phyloP scores from a whole-genome alignment of 2,797 vertebrate species.

The Petrocephalus sullivani region DNA sequence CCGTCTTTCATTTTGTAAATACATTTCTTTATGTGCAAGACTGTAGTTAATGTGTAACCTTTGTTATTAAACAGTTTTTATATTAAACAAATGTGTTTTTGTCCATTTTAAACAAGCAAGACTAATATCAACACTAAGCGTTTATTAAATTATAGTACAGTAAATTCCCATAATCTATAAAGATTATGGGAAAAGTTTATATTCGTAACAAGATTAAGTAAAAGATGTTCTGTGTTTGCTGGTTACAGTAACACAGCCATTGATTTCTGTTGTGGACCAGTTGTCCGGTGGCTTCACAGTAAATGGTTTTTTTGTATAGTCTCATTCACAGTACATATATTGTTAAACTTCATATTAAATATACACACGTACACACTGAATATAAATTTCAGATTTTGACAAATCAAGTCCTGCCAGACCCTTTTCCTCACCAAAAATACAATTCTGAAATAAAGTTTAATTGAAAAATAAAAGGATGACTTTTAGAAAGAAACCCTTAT shows the following conservation, averaged over 20 bases:
- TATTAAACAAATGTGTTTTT: not conserved
- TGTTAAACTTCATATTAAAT: not conserved
- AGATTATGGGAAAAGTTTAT: not conserved
- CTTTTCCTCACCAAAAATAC: not conserved
- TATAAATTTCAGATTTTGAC: not conserved
- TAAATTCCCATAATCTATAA: not conserved
- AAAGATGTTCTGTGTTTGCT: not conserved
- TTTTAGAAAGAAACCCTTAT: not conserved
- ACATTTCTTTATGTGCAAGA: not conserved
- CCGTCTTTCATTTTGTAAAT: slow-evolving; percentile 14
- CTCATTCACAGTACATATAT: not conserved
- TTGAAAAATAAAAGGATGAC: not conserved
- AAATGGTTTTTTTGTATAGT: not conserved
- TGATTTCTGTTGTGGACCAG: not conserved
- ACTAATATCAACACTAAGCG: not conserved
- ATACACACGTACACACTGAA: not conserved
- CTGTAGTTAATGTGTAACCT: slow-evolving; percentile 9
- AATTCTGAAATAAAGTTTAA: not conserved
- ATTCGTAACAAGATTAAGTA: not conserved
- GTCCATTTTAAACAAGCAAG: not conserved
- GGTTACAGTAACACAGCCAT: not conserved
- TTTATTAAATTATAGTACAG: not conserved
- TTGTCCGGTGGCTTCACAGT: not conserved
- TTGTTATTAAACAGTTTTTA: slow-evolving; percentile 23
- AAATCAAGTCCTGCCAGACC: not conserved